Base-by-base conservation (phyloP, 2,888 invertebrate species). In the Acanthosepion pharaonis region DNA sequence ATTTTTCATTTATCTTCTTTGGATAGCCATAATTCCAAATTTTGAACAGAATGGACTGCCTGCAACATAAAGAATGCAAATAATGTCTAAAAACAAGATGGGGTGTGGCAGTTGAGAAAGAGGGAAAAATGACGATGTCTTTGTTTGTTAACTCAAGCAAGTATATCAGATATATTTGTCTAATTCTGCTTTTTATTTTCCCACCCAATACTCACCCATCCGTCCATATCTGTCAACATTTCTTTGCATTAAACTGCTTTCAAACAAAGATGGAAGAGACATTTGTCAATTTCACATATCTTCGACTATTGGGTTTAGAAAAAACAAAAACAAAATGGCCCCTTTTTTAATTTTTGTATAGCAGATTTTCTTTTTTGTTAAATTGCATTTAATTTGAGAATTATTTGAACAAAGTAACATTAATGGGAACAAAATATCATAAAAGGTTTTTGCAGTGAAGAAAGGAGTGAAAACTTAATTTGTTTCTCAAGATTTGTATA, bases 101-200 rank as follows among this genome's bases (percentile, higher is more conserved):
- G 78, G n/a, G 78, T 9, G 8, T n/a, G n/a, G n/a, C 11, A n/a
- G 15, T 8, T 78, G n/a, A 20, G 5, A n/a, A 5, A 3, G n/a
- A 11, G n/a, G n/a, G 9, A 11, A n/a, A 78, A 78, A 78, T 33
- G n/a, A 11, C 18, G 78, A 78, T 78, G 78, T n/a, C 78, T 33
- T n/a, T n/a, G 78, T 78, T 78, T 78, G 78, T 78, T 78, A 78
- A n/a, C n/a, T 78, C n/a, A 78, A 78, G 78, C n/a, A 78, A 78
- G 78, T 33, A n/a, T 78, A 78, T 33, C n/a, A 33, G 78, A 78
- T 78, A n/a, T 78, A 78, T n/a, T 78, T n/a, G n/a, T n/a, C 78
- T 78, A 78, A 78, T 78, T 78, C n/a, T n/a, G 78, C n/a, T 78
- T 78, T 78, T 78, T 78, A 15, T 15, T 78, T n/a, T 78, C n/a